These are phyloP conservation scores for Dipodomys spectabilis DNA, from an alignment of 2,113 vertebrate genomes.

Conservation along the genomic window DNA sequence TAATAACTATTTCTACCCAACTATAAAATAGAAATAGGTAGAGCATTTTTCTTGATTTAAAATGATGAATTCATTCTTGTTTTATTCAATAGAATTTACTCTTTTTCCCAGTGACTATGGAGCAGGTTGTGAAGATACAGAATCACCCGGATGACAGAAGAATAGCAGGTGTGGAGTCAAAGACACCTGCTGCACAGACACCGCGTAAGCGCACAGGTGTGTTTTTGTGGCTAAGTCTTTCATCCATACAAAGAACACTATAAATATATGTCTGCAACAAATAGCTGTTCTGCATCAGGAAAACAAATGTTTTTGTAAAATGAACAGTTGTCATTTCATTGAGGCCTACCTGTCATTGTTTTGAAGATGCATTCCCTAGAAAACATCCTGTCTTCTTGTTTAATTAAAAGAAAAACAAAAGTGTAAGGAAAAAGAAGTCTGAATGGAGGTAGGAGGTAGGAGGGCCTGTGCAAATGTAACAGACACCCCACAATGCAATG, in stretches of 20 bases:
- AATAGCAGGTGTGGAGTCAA: not conserved
- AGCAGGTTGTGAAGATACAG: not conserved
- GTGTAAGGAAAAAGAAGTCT: not conserved
- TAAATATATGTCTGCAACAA: not conserved
- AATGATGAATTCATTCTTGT: not conserved
- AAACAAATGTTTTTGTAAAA: conserved; percentile 9
- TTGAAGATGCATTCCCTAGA: not conserved
- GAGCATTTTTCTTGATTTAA: not conserved
- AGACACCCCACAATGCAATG: not conserved
- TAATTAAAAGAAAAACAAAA: not conserved
- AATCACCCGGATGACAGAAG: not conserved
- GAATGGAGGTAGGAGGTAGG: not conserved
- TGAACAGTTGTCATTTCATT: not conserved
- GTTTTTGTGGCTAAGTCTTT: not conserved
- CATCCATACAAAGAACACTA: not conserved
- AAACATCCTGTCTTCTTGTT: not conserved
- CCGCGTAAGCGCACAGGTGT: not conserved
- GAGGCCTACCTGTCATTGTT: not conserved
- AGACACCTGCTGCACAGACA: not conserved
- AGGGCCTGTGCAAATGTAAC: fast-evolving
- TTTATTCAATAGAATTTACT: not conserved
- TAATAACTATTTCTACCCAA: not conserved
- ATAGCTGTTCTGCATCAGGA: not conserved
- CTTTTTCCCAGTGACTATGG: not conserved
- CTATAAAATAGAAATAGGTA: too few relatives aligned